Base-by-base conservation (phyloP, 2,888 invertebrate genomes). In the Ectemnius continuus region DNA sequence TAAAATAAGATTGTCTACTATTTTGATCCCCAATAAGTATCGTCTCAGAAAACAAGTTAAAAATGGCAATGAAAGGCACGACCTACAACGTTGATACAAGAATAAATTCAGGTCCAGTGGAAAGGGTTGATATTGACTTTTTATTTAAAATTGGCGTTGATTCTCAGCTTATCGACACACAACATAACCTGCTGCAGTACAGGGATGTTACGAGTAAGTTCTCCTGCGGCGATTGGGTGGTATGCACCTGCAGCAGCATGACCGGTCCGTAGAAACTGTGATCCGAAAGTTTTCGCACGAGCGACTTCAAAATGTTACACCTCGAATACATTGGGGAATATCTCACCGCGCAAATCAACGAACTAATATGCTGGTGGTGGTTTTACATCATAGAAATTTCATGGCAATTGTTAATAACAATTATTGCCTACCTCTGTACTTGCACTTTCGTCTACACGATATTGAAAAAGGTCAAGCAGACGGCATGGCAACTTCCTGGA, bases 401-500 rank as follows among this genome's bases (percentile, higher is more conserved):
- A 26, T 90, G 87, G 86, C 91, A 90, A 68, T 68, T 90, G 52
- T 47, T 88, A 5, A 87, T 90, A 73, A 86, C 88, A 45, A 20
- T 87, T 20, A 46, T 81, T 4, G 87, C 90, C 13, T 91, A 91
- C 57, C 74, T 90, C 18, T 85, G 86, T 45, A 87, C 88, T 47
- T 90, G 89, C 71, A 67, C 88, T 67, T 87, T 88, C 70, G 83
- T 90, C 6, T 91, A 91, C 76, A 61, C 74, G 52, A 52, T 91
- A 60, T 81, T 91, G 46, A 90, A 89, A 70, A 84, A 72, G 68
- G 87, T 89, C 16, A 85, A 81, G 79, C 90, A 90, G 67, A 76
- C 28, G 69, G 87, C 88, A 48, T 91, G 91, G 91, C 90, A 91
- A 65, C 69, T 91, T 71, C 91, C 91, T 28, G 91, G 91, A 62